Conservation (phyloP, 2,113 vertebrate species). For the Gambusia affinis region DNA sequence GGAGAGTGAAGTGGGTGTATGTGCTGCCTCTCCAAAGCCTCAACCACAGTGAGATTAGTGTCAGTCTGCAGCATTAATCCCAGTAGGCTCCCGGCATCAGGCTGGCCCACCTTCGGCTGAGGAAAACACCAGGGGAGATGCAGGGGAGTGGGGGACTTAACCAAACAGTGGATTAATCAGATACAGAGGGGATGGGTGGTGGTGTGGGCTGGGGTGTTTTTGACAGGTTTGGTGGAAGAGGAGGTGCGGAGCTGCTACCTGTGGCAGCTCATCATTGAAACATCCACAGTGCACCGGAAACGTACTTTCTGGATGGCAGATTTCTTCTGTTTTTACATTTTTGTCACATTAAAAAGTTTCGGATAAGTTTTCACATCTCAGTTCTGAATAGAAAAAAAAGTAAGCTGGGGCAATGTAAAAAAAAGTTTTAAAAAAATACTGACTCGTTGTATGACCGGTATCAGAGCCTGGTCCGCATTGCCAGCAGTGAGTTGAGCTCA, state of each 20-base stretch:
- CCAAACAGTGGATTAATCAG: constrained; percentile 73
- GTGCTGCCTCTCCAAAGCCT: constrained; percentile 73
- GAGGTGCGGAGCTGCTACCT: constrained; percentile 17
- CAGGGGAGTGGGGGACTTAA: constrained; percentile 60
- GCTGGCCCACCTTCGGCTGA: constrained; percentile 61
- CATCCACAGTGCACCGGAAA: neutral
- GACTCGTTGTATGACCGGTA: no score
- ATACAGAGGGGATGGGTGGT: constrained; percentile 23
- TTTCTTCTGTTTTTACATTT: no score
- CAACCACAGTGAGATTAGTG: constrained; percentile 80
- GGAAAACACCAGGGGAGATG: constrained; percentile 56
- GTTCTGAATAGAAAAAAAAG: no score
- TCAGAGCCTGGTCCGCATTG: no score
- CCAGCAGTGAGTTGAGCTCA: no score
- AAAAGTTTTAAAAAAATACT: no score
- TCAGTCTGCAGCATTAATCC: constrained; percentile 79
- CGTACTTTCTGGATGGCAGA: no score
- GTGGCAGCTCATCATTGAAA: neutral
- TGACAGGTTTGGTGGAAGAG: neutral
- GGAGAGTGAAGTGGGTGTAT: constrained; percentile 70
- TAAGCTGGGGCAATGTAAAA: neutral
- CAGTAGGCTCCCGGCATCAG: constrained; percentile 62
- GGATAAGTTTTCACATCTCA: neutral
- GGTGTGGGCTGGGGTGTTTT: no score
- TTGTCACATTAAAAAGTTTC: neutral